Evolutionary conservation across 64 coral and sea anemone genomes (phyloP).

Genomic region (Montipora capricornis): DNA sequence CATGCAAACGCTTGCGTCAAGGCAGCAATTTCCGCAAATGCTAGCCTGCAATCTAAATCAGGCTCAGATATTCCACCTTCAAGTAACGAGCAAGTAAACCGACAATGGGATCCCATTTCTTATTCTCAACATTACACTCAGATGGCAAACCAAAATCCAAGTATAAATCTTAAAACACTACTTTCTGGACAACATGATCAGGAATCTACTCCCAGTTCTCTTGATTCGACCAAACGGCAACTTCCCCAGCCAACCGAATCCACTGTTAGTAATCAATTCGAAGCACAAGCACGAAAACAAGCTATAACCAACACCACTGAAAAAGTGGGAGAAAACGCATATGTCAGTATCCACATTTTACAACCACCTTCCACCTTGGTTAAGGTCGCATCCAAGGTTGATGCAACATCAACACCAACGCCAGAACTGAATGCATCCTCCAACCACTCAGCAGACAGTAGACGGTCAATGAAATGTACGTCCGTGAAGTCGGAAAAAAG

Average conservation of each 20-base stretch:
- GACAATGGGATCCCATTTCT: neutral
- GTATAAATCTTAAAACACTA: neutral
- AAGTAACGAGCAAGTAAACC: neutral
- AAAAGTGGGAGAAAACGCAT: neutral
- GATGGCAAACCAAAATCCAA: neutral
- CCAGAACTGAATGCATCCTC: neutral
- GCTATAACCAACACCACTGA: too few relatives aligned
- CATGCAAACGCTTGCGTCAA: neutral
- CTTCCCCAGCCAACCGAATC: neutral
- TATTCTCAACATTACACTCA: neutral
- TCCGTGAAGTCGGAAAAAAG: neutral
- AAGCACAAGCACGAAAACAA: neutral
- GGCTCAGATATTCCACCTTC: neutral
- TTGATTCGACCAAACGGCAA: neutral
- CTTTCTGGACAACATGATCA: neutral
- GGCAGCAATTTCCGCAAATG: neutral
- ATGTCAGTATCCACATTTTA: slow-evolving; percentile 5
- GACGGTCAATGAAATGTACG: neutral
- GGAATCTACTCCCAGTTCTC: neutral
- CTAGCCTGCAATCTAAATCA: neutral
- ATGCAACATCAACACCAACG: neutral
- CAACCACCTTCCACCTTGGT: neutral
- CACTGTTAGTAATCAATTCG: neutral
- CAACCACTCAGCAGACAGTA: neutral
- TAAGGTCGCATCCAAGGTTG: neutral